phyloP scores from a whole-genome alignment of 2,113 vertebrate genomes.

The Malurus cyaneus region DNA sequence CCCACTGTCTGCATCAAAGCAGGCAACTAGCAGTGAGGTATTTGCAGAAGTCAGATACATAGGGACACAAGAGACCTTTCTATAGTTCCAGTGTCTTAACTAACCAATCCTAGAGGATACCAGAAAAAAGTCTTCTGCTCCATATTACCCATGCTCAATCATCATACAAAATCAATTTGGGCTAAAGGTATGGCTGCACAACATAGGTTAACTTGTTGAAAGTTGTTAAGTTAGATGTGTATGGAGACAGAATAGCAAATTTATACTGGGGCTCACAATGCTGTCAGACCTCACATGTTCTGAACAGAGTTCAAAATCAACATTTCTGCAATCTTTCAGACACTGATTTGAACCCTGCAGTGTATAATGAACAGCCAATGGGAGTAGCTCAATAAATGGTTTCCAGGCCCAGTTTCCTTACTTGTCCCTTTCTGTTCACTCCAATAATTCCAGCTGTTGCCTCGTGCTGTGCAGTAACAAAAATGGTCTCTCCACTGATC shows the following conservation, averaged over 20 bases:
- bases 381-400: background rate
- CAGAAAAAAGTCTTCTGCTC: background rate
- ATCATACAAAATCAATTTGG: background rate
- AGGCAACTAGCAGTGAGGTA: background rate
- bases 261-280: background rate
- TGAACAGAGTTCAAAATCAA: background rate
- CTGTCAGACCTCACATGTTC: background rate
- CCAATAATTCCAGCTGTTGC: constrained; percentile 98
- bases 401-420: constrained; percentile 61
- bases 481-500: constrained; percentile 98
- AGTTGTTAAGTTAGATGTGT: background rate
- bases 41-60: background rate
- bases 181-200: background rate
- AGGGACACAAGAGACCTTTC: background rate
- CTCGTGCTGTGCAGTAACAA: constrained; percentile 96
- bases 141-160: background rate
- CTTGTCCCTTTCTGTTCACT: constrained; percentile 98
- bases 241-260: background rate
- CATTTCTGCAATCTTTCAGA: background rate
- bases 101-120: background rate
- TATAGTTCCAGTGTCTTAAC: background rate
- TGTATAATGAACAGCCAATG: background rate
- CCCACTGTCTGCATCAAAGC: background rate
- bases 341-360: background rate
- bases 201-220: background rate